Percentiles rank a stretch among this genome's conserved stretches.
Evolutionary conservation across 2,113 vertebrate species (phyloP).

Genomic region (Motacilla tschutschensis): DNA sequence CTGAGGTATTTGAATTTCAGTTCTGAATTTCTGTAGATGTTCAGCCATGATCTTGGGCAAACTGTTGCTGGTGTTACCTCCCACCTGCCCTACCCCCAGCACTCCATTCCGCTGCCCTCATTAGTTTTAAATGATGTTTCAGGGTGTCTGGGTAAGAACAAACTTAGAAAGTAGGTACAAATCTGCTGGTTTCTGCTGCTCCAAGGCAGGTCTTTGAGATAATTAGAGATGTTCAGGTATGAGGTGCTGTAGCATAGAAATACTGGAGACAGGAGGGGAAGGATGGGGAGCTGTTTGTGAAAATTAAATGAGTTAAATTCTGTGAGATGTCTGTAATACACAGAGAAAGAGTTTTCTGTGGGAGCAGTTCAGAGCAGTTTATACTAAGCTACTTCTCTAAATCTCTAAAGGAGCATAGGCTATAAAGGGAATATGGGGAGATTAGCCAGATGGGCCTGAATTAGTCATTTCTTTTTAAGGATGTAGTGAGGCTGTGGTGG

Average conservation of each 20-base stretch:
- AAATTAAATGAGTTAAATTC: background rate
- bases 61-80: accelerated
- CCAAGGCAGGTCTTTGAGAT: background rate
- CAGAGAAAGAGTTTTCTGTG: background rate
- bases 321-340: background rate
- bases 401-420: constrained; percentile 25
- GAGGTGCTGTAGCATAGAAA: background rate
- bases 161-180: background rate
- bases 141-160: background rate
- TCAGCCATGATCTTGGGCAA: background rate
- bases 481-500: background rate
- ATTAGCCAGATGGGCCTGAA: constrained; percentile 51
- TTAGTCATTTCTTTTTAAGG: constrained; percentile 15
- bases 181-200: background rate
- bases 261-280: background rate
- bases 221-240: background rate
- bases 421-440: constrained; percentile 42
- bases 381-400: constrained; percentile 61
- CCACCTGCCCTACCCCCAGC: background rate
- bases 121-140: background rate
- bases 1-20: background rate
- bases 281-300: background rate
- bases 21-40: background rate
- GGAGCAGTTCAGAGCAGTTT: constrained; percentile 26
- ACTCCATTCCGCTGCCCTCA: background rate